A percentile compares a stretch with the other conserved stretches of the same genome.
Conservation (phyloP, 2,888 invertebrate genomes). For the Tetheella fluctuosa region DNA sequence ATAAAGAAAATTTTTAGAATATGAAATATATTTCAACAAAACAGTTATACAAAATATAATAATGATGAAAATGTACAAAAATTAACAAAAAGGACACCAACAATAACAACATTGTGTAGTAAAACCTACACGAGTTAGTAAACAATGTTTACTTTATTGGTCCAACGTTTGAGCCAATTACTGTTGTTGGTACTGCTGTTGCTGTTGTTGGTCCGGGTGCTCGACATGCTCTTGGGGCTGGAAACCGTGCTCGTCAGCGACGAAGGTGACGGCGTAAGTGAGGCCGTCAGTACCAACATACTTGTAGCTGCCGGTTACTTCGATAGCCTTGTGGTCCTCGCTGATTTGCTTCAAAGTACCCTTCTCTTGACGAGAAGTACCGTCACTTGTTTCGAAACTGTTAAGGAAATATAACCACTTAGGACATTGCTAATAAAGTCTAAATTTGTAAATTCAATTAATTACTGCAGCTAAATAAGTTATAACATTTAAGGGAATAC, state of each 20-base stretch:
- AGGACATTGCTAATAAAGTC: background rate
- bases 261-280: conserved; percentile 80
- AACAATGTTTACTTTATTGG: conserved; percentile 21
- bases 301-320: conserved; percentile 80
- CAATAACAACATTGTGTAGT: conserved; percentile 41
- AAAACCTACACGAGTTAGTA: conserved; percentile 56
- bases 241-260: conserved; percentile 85
- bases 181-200: conserved; percentile 36
- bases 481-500: conserved; percentile 27
- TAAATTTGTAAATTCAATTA: background rate
- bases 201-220: conserved; percentile 48
- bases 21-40: conserved; percentile 10
- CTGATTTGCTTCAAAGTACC: conserved; percentile 81
- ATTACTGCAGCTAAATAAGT: no score
- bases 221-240: conserved; percentile 75
- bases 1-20: background rate
- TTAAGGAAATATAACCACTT: background rate
- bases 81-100: conserved; percentile 18
- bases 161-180: conserved; percentile 15
- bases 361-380: conserved; percentile 78
- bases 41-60: conserved; percentile 21
- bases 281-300: conserved; percentile 82
- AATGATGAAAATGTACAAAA: conserved; percentile 28
- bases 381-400: conserved; percentile 82
- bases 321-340: conserved; percentile 77